Conservation (phyloP, 2,888 invertebrate genomes). For the Ptychoptera contaminata region DNA sequence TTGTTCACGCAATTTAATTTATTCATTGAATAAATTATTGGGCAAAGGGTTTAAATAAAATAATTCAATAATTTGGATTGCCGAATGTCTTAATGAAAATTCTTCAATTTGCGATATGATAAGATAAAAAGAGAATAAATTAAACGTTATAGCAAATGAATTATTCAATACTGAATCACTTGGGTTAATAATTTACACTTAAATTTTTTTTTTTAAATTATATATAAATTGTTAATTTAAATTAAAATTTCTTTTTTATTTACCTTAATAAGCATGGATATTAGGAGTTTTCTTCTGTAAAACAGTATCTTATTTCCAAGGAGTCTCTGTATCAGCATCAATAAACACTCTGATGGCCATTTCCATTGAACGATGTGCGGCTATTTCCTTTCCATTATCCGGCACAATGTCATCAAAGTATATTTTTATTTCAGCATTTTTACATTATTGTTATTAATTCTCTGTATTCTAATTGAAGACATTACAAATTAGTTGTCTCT, state of each 20-base stretch:
- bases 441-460: background rate
- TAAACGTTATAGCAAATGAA: no score
- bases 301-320: conserved; percentile 38
- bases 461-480: conserved; percentile 6
- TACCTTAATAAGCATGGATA: conserved; percentile 34
- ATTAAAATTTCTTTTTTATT: conserved; percentile 2
- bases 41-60: no score
- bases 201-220: background rate
- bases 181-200: no score
- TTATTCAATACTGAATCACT: no score
- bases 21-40: no score
- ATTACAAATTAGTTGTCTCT: conserved; percentile 27
- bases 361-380: conserved; percentile 36
- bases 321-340: conserved; percentile 39
- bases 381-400: conserved; percentile 33
- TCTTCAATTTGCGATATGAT: no score
- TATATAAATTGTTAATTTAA: conserved; percentile 1
- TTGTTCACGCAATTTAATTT: no score
- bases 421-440: background rate
- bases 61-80: no score
- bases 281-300: conserved; percentile 39
- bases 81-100: no score
- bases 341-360: conserved; percentile 40
- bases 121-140: no score
- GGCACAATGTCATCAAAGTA: conserved; percentile 29